phyloP scores from a whole-genome alignment of 2,113 vertebrate genomes.

The Nycticebus coucang region DNA sequence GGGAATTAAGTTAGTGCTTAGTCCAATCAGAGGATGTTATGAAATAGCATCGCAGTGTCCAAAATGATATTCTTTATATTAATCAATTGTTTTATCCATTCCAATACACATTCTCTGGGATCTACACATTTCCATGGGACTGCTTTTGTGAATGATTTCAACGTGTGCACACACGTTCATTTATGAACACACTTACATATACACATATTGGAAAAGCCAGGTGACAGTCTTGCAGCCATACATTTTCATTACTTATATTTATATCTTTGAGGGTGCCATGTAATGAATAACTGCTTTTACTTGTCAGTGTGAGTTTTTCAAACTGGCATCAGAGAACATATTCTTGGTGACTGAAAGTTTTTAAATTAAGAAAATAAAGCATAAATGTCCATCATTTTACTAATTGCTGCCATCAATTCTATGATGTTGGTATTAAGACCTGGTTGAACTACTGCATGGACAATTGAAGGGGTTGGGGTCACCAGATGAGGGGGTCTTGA shows the following conservation, averaged over 20 bases:
- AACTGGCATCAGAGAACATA: background rate
- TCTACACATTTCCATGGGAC: background rate
- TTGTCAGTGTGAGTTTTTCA: background rate
- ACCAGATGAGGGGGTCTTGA: too few species aligned
- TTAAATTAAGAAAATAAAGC: background rate
- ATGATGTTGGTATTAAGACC: background rate
- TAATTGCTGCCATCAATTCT: background rate
- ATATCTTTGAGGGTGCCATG: background rate
- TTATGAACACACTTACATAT: background rate
- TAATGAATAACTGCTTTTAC: background rate
- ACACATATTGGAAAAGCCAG: background rate
- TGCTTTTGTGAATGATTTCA: slow-evolving; percentile 6
- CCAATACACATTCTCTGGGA: background rate
- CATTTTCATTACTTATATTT: background rate
- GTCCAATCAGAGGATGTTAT: background rate
- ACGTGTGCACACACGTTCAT: background rate
- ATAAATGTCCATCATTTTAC: background rate
- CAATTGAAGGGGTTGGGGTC: too few species aligned
- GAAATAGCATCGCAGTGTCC: background rate
- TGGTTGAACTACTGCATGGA: background rate
- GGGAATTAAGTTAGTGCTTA: background rate
- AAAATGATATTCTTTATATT: background rate
- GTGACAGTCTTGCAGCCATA: background rate
- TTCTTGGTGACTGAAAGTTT: background rate
- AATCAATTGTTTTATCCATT: background rate